Percentiles rank a stretch among this genome's conserved stretches.
Evolutionary conservation across 64 coral and sea anemone genomes (phyloP).

Genomic region (Orbicella faveolata): DNA sequence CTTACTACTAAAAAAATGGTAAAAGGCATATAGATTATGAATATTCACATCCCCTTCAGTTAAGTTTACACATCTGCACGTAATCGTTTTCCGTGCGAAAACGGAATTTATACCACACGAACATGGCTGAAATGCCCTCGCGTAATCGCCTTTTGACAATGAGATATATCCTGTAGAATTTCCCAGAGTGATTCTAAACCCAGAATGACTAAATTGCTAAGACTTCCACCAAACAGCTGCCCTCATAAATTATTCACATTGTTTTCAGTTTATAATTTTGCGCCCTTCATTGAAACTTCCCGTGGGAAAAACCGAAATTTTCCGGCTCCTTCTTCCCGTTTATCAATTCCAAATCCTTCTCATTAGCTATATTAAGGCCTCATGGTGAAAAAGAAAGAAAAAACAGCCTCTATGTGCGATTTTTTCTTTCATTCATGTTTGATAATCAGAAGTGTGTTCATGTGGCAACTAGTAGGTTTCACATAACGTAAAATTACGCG

Average conservation of each 20-base stretch:
- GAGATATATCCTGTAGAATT: not conserved
- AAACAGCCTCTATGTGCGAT: not conserved
- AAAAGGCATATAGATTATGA: not conserved
- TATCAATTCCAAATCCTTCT: not conserved
- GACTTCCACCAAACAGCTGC: slow-evolving; percentile 15
- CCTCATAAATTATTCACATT: slow-evolving; percentile 28
- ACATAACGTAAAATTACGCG: slow-evolving; percentile 30
- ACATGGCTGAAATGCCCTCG: not conserved
- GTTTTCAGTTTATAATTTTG: not conserved
- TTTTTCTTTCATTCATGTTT: not conserved
- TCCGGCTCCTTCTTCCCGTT: not conserved
- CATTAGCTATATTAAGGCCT: not conserved
- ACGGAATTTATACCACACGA: not conserved
- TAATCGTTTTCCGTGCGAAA: not conserved
- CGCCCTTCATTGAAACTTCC: slow-evolving; percentile 19
- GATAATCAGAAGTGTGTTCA: not conserved
- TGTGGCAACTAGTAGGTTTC: not conserved
- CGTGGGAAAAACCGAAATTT: slow-evolving; percentile 33
- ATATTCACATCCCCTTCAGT: slow-evolving; percentile 20
- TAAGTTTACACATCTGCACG: slow-evolving; percentile 10
- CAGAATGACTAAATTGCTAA: not conserved
- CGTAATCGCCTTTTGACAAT: not conserved
- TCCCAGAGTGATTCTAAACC: not conserved
- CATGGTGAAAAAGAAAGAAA: not conserved
- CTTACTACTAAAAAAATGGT: not conserved